phyloP scores from a whole-genome alignment of 2,888 invertebrate genomes.

The Dasypolia templi region DNA sequence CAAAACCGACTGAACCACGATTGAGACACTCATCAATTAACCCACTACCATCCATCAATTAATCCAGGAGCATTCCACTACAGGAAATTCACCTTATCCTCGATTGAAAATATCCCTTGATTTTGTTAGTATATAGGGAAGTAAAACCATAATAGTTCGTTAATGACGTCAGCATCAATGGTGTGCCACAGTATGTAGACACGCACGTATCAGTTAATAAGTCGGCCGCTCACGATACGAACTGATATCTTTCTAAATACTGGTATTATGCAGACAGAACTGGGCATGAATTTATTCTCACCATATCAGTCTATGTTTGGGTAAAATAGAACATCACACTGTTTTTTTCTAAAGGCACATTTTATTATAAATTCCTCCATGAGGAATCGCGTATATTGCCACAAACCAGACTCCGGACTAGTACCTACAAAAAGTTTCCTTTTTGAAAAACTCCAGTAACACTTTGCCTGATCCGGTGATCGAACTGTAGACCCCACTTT shows the following conservation, averaged over 20 bases:
- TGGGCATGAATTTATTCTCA: slow-evolving; percentile 13
- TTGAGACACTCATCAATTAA: too few relatives aligned
- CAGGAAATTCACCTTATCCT: too few relatives aligned
- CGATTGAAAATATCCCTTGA: background rate
- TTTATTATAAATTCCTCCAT: too few relatives aligned
- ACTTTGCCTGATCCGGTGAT: background rate
- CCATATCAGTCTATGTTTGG: background rate
- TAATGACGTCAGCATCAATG: slow-evolving; percentile 35
- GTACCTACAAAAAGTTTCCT: background rate
- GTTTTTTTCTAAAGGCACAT: background rate
- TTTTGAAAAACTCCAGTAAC: background rate
- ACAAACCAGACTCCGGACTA: too few relatives aligned
- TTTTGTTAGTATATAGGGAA: background rate
- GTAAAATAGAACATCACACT: background rate
- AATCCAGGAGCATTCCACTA: too few relatives aligned
- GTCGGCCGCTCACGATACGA: slow-evolving; percentile 42
- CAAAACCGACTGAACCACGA: too few relatives aligned
- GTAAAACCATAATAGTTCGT: background rate
- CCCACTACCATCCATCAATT: too few relatives aligned
- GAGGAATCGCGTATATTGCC: too few relatives aligned
- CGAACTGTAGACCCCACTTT: background rate
- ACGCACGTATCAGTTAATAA: slow-evolving; percentile 58
- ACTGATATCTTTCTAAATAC: slow-evolving; percentile 38
- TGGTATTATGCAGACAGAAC: slow-evolving; percentile 39
- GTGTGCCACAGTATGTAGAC: slow-evolving; percentile 31